phyloP scores from a whole-genome alignment of 1,140 invertebrate species.

The Hydropsyche tenuis region DNA sequence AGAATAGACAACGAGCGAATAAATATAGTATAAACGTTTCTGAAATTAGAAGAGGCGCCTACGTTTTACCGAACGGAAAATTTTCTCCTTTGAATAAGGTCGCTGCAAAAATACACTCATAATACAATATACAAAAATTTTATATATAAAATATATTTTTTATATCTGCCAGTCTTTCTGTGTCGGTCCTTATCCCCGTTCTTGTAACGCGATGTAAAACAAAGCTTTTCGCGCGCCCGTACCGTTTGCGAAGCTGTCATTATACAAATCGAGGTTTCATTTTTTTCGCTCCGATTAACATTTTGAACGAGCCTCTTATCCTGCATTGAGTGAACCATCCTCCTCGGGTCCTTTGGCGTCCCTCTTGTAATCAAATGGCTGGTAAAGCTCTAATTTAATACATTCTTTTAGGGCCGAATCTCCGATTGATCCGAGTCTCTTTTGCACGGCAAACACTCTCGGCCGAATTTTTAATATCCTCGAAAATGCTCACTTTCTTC shows the following conservation, averaged over 20 bases:
- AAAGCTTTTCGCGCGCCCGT: slow-evolving; percentile 5
- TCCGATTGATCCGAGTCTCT: slow-evolving; percentile 9
- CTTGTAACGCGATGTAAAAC: slow-evolving; percentile 26
- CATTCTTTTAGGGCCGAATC: slow-evolving; percentile 5
- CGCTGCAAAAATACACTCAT: background rate
- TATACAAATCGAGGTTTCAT: slow-evolving; percentile 36
- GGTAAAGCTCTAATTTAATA: slow-evolving; percentile 22
- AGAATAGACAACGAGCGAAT: background rate
- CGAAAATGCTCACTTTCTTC: background rate
- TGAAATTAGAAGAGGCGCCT: background rate
- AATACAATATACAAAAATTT: too few species aligned
- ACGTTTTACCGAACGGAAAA: background rate
- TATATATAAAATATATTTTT: too few species aligned
- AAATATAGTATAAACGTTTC: slow-evolving; percentile 12
- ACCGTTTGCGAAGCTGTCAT: slow-evolving; percentile 26
- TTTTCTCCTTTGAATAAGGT: background rate
- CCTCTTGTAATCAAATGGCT: slow-evolving; percentile 11
- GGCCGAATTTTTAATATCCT: background rate
- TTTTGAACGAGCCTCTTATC: slow-evolving; percentile 30
- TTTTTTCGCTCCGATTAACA: slow-evolving; percentile 35
- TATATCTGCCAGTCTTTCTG: too few species aligned
- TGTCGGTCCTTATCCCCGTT: background rate
- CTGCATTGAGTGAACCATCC: slow-evolving; percentile 3
- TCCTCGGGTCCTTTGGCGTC: background rate
- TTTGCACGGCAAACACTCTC: background rate